Base-by-base conservation (phyloP, 2,888 invertebrate genomes). In the Strigamia transsilvanica region DNA sequence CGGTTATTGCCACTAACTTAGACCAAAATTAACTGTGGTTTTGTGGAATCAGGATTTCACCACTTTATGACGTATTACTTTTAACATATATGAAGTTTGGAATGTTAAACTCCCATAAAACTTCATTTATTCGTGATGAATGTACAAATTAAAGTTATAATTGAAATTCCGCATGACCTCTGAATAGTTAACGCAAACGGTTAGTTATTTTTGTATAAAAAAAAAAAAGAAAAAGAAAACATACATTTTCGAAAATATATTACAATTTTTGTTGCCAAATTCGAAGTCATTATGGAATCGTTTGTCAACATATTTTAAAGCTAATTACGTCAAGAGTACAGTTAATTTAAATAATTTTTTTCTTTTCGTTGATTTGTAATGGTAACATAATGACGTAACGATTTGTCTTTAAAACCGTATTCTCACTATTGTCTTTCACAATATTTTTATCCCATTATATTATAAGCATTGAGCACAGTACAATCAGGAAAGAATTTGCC, bases 371-470 rank as follows among this genome's bases (percentile, higher is more conserved):
- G 73, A 32, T 73, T 32, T 27, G 73, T 27, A 27, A 73, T n/a
- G 32, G 1, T 27, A 73, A 73, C 73, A 73, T 32, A 73, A 73
- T 15, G 18, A 66, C 61, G 61, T 23, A 66, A 21, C 13, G n/a
- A n/a, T 32, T 73, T 73, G 23, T 13, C 27, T 73, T 12, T 27
- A 23, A 73, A 32, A 12, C 32, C 12, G 12, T 73, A 73, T 73
- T 73, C 73, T 73, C 73, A 73, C 73, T 73, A 73, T 73, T 73
- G 73, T 73, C 73, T 73, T 73, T 73, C 73, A 73, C 73, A 27
- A 9, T 73, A 2, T 73, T 73, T 73, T 32, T 13, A n/a, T 15
- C 32, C 56, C 18, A 18, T 56, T 56, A 56, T 56, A 56, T 73
- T 73, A 12, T 15, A 27, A 73, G 32, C 27, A 23, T 23, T 73